These are phyloP conservation scores for Campoletis raptor DNA, from an alignment of 2,888 invertebrate species.

Conservation along the genomic window DNA sequence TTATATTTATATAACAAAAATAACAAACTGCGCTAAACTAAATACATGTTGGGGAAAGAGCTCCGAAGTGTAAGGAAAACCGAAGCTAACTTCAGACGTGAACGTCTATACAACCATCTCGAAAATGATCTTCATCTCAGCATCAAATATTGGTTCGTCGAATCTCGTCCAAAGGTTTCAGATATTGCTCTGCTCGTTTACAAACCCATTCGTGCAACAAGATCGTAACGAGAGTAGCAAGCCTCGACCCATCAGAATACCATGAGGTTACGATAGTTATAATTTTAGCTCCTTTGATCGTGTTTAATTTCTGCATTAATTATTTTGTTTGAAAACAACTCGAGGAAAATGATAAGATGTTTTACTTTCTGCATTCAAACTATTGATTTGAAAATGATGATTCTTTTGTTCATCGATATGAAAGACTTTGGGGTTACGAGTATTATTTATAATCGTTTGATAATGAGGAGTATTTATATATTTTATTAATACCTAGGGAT, in stretches of 20 bases:
- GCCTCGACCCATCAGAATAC: not conserved
- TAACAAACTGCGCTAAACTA: constrained; percentile 46
- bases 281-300: not conserved
- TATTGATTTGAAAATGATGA: not conserved
- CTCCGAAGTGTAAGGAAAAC: constrained; percentile 60
- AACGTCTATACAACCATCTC: constrained; percentile 51
- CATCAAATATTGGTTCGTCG: constrained; percentile 81
- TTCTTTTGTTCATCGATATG: not conserved
- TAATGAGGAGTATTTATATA: not conserved
- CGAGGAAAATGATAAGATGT: not conserved
- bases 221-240: constrained; percentile 18
- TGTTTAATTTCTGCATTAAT: too few relatives aligned
- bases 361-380: not conserved
- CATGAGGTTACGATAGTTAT: not conserved
- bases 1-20: not conserved
- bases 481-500: not conserved
- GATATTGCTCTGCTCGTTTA: constrained; percentile 79
- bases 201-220: constrained; percentile 69
- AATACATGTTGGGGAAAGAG: constrained; percentile 40
- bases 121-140: constrained; percentile 79
- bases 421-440: not conserved
- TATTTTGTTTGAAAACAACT: too few relatives aligned
- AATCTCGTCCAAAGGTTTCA: constrained; percentile 79
- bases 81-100: constrained; percentile 44
- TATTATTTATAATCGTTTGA: not conserved